Percentiles rank a stretch among this genome's conserved stretches.
Evolutionary conservation across 2,797 vertebrate species (phyloP).

Genomic region (Acanthurus tractus): DNA sequence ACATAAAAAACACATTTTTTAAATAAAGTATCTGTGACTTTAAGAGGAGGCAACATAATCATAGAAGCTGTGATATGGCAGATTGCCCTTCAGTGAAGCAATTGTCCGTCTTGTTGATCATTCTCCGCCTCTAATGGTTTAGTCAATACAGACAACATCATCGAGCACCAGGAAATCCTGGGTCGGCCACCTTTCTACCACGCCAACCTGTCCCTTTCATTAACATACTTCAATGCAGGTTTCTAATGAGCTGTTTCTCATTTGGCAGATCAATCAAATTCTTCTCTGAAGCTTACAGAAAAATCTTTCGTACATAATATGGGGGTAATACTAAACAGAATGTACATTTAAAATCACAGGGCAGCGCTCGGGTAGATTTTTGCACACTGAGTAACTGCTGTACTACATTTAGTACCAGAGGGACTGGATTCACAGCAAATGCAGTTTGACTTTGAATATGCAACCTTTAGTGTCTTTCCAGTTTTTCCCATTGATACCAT

Average conservation of each 20-base stretch:
- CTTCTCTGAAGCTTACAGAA: neutral
- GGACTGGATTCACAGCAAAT: slow-evolving; percentile 4
- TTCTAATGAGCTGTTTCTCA: slow-evolving; percentile 39
- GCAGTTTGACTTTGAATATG: slow-evolving; percentile 19
- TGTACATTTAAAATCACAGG: neutral
- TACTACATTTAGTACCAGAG: neutral
- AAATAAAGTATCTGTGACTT: neutral
- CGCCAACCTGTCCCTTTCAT: slow-evolving; percentile 27
- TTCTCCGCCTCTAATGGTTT: slow-evolving; percentile 65
- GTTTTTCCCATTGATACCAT: slow-evolving; percentile 14
- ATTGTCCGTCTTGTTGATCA: slow-evolving; percentile 66
- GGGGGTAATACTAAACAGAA: neutral
- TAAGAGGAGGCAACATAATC: neutral
- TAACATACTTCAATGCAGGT: slow-evolving; percentile 34
- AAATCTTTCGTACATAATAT: neutral
- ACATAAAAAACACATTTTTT: neutral
- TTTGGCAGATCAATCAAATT: slow-evolving; percentile 26
- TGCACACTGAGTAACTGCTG: neutral
- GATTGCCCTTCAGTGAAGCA: slow-evolving; percentile 34
- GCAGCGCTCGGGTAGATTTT: neutral
- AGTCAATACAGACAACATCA: slow-evolving; percentile 66
- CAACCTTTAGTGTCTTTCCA: neutral
- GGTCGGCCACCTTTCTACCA: slow-evolving; percentile 50
- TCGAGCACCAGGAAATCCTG: slow-evolving; percentile 59
- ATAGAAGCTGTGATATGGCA: slow-evolving; percentile 25